These are phyloP conservation scores for Hyposoter didymator DNA, from an alignment of 2,888 invertebrate genomes.

Conservation along the genomic window DNA sequence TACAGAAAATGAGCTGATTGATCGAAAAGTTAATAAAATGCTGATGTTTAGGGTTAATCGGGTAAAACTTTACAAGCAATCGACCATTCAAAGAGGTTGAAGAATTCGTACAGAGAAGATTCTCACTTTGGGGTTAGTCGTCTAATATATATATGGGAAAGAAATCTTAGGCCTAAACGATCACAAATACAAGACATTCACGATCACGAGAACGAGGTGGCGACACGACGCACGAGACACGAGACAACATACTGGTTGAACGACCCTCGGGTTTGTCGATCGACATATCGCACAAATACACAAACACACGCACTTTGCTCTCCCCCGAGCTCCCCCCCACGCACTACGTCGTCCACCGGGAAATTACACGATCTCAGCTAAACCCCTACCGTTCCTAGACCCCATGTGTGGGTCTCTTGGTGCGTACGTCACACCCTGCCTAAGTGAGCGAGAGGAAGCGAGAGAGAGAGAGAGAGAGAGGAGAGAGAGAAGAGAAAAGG, in stretches of 20 bases:
- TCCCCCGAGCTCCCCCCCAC: slow-evolving; percentile 74
- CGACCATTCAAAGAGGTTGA: not conserved
- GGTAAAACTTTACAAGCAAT: not conserved
- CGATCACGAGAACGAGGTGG: slow-evolving; percentile 78
- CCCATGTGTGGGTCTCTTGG: slow-evolving; percentile 58
- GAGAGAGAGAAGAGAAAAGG: slow-evolving; percentile 27
- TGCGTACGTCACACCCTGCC: slow-evolving; percentile 73
- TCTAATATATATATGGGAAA: slow-evolving; percentile 30
- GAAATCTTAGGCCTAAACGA: slow-evolving; percentile 77
- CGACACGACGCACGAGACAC: slow-evolving; percentile 80
- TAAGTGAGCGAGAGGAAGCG: slow-evolving; percentile 58
- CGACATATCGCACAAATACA: slow-evolving; percentile 63
- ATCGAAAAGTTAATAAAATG: not conserved
- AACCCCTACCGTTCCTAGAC: slow-evolving; percentile 57
- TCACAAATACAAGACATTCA: slow-evolving; percentile 79
- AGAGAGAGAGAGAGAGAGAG: slow-evolving; percentile 20
- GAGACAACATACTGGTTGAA: slow-evolving; percentile 82
- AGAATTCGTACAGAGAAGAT: not conserved
- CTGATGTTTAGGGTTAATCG: not conserved
- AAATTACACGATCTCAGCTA: slow-evolving; percentile 77
- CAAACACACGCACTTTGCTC: slow-evolving; percentile 53
- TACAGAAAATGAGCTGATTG: not conserved
- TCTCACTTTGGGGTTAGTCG: not conserved
- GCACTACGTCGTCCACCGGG: slow-evolving; percentile 80
- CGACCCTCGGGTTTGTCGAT: slow-evolving; percentile 77